Evolutionary conservation across 2,888 invertebrate species (phyloP), one percentile per base, ranked within the genome.

Genomic region (Lithophane ornitopus): DNA sequence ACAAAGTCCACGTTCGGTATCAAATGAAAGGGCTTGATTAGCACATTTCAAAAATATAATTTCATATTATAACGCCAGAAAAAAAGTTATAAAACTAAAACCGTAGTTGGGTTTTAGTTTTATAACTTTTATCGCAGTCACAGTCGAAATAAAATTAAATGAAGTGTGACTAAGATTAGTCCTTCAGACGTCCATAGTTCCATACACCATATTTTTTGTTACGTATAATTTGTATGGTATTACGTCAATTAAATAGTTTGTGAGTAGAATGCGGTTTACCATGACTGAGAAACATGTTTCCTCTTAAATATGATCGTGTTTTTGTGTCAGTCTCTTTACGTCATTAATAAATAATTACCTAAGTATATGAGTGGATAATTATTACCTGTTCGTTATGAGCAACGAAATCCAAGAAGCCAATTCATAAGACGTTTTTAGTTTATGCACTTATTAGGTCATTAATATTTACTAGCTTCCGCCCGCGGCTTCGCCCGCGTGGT

Each of bases 221-320:
- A 56, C 68, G 46, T 63, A 74, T 61, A 26, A 67, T 68, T 74
- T 65, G 74, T 70, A 49, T 28, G 9, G 59, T 70, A 75, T 84
- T 82, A 84, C 84, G 86, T 84, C 84, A 84, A 63, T 62, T 11
- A 66, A 74, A 62, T 73, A 12, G 39, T 71, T 67, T 69, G n/a
- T 69, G 54, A 58, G 59, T 66, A 72, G 72, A 81, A 84, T 87
- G 88, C 76, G 81, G 88, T 86, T 88, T 85, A 67, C 86, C 89
- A 74, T 89, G 88, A 86, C 66, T 80, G 70, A 72, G 72, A 84
- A 83, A 86, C 87, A 56, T 41, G 89, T 87, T 87, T 87, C 73
- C 81, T 85, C 61, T 75, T 80, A 80, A 76, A 71, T 73, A 66
- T 67, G 66, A 73, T 70, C 70, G 67, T 84, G 88, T 84, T 88